phyloP scores from a whole-genome alignment of 2,797 vertebrate genomes.

The Galagoides demidoff region DNA sequence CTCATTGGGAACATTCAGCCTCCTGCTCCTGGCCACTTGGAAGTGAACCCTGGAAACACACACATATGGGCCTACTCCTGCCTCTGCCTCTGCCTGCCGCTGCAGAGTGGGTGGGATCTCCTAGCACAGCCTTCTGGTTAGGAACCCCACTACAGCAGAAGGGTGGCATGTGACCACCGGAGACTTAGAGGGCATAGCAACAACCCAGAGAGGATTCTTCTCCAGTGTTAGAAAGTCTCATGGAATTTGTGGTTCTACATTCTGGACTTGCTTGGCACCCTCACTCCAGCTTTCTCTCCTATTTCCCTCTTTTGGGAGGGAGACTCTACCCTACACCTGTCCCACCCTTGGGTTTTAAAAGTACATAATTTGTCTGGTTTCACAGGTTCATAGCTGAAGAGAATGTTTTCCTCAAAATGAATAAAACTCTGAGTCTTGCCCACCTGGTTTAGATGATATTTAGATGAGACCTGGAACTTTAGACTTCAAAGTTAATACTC shows the following conservation, averaged over 20 bases:
- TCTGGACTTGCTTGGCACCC: no score
- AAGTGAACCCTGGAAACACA: no score
- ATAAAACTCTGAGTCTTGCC: background rate
- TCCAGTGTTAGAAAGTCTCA: background rate
- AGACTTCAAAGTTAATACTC: background rate
- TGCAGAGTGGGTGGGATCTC: background rate
- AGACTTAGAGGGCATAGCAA: background rate
- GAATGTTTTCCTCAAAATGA: background rate
- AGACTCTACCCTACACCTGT: background rate
- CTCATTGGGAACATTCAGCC: no score
- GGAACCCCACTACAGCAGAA: background rate
- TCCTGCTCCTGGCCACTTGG: no score
- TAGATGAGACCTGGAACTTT: background rate
- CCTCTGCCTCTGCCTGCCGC: background rate
- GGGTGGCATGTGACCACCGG: background rate
- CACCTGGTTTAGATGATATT: background rate
- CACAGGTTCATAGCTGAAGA: background rate
- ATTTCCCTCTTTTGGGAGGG: background rate
- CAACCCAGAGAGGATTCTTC: accelerated
- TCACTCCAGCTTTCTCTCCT: no score
- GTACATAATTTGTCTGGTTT: no score
- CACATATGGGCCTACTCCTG: no score
- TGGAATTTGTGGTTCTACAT: background rate
- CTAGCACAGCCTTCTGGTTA: background rate
- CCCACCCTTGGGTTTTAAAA: accelerated